A percentile compares a stretch with the other conserved stretches of the same genome.
These are phyloP conservation scores for Onychostruthus taczanowskii DNA, from an alignment of 2,113 vertebrate genomes.

Conservation along the genomic window DNA sequence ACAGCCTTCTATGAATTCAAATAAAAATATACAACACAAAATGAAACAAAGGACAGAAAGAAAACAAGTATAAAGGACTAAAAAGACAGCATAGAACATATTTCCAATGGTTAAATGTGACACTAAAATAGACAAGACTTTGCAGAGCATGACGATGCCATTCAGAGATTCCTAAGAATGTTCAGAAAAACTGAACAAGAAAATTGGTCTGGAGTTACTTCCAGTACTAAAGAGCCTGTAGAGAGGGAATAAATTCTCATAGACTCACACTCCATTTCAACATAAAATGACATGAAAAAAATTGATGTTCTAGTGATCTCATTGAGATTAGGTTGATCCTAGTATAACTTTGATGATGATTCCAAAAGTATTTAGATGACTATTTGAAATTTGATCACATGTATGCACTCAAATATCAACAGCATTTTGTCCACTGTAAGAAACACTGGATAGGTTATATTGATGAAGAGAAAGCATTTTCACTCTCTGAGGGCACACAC, in stretches of 20 bases:
- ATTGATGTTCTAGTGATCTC: neutral
- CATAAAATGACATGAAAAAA: neutral
- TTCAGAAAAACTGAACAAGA: neutral
- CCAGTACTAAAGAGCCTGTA: neutral
- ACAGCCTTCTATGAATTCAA: neutral
- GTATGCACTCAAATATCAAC: neutral
- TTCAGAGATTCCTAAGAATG: neutral
- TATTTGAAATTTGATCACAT: neutral
- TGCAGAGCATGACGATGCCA: neutral
- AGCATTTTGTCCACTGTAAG: neutral
- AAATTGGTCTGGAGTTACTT: neutral
- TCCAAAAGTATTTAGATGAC: neutral
- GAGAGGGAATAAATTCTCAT: neutral
- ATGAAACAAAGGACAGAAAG: neutral
- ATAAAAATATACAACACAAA: neutral
- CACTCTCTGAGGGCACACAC: neutral
- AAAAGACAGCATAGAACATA: neutral
- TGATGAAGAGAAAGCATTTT: neutral
- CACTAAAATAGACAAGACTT: neutral
- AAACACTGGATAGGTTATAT: neutral
- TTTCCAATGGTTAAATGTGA: neutral
- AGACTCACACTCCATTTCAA: neutral
- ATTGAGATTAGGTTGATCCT: neutral
- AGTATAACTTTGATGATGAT: neutral
- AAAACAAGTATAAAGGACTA: neutral